These are phyloP conservation scores for Ichneumoninae sp. DNA, from an alignment of 2,888 invertebrate species.

Conservation along the genomic window DNA sequence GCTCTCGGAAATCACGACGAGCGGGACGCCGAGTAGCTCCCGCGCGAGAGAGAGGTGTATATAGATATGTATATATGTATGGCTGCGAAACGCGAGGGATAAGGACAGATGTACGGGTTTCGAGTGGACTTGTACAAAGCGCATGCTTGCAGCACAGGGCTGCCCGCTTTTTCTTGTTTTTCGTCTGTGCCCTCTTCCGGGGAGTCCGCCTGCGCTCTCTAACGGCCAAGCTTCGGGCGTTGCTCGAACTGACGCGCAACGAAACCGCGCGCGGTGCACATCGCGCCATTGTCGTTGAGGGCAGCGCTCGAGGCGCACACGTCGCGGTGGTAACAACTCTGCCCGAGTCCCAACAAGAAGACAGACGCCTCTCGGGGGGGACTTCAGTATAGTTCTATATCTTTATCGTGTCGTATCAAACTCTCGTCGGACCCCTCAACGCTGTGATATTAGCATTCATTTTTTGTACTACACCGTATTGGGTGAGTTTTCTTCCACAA, in stretches of 20 bases:
- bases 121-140: conserved; percentile 38
- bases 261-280: conserved; percentile 72
- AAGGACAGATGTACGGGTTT: neutral
- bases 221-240: conserved; percentile 69
- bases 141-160: conserved; percentile 51
- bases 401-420: conserved; percentile 71
- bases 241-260: conserved; percentile 65
- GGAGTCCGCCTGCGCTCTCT: conserved; percentile 68
- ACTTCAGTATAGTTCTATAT: conserved; percentile 64
- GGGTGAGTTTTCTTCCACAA: conserved; percentile 70
- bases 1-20: conserved; percentile 38
- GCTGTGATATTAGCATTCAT: conserved; percentile 70
- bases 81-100: neutral
- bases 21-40: conserved; percentile 12
- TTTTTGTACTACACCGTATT: conserved; percentile 63
- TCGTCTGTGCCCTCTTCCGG: conserved; percentile 69
- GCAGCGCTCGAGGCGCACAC: conserved; percentile 81
- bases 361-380: conserved; percentile 57
- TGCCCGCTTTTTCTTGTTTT: conserved; percentile 59
- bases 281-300: conserved; percentile 82
- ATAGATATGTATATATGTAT: neutral
- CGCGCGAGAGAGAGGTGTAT: conserved; percentile 8
- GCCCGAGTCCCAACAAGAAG: conserved; percentile 34
- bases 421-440: conserved; percentile 71
- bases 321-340: conserved; percentile 69